Evolutionary conservation across 2,797 vertebrate genomes (phyloP).

Genomic region (Emydoidea blandingii): DNA sequence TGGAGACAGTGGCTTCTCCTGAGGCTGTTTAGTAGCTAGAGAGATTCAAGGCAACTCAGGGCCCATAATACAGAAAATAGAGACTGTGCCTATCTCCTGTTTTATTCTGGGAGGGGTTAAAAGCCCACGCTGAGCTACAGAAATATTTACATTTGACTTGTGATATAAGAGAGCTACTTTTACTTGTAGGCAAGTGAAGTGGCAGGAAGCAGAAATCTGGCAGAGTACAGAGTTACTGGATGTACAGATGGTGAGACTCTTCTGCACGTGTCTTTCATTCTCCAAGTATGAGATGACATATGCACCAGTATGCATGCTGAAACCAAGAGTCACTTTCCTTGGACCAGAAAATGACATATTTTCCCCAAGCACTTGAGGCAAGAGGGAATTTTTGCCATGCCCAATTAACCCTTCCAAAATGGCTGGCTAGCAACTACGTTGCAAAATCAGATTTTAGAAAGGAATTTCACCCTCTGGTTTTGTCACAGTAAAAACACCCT

Average conservation of each 20-base stretch:
- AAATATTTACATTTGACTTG: not conserved
- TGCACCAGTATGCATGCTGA: not conserved
- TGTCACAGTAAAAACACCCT: not conserved
- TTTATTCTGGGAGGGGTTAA: not conserved
- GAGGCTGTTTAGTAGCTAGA: not conserved
- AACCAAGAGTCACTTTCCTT: not conserved
- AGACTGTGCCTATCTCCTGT: not conserved
- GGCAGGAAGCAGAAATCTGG: not conserved
- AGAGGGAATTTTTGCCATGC: not conserved
- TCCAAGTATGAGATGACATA: not conserved
- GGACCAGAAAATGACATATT: not conserved
- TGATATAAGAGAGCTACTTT: not conserved
- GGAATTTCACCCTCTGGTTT: not conserved
- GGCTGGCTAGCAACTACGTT: not conserved
- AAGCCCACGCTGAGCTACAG: not conserved
- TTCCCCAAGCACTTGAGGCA: fast-evolving
- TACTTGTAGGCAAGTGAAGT: not conserved
- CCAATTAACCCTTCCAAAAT: not conserved
- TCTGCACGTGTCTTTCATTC: not conserved
- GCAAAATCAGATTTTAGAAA: not conserved
- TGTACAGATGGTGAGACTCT: not conserved
- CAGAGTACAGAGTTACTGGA: not conserved
- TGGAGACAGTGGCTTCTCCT: not conserved
- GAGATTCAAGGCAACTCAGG: not conserved
- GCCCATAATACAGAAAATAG: not conserved